phyloP scores from a whole-genome alignment of 2,888 invertebrate genomes.

The Rhingia rostrata region DNA sequence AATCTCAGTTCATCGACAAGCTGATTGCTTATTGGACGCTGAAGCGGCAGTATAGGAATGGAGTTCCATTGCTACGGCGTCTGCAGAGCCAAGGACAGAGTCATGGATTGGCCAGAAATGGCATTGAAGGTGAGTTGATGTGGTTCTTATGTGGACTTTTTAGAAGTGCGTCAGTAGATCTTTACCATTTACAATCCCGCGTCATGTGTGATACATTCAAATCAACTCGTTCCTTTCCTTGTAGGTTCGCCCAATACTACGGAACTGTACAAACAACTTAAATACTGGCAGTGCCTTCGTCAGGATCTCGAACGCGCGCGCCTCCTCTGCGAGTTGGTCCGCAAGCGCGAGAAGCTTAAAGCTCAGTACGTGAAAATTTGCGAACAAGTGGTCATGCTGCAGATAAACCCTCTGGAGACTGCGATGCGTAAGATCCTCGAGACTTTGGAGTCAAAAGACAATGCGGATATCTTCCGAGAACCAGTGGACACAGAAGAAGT shows the following conservation, averaged over 20 bases:
- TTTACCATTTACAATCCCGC: not conserved
- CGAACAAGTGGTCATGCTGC: constrained; percentile 91
- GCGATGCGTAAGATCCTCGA: constrained; percentile 91
- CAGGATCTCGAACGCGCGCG: constrained; percentile 96
- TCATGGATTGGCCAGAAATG: constrained; percentile 84
- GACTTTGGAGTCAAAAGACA: constrained; percentile 90
- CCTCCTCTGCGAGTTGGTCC: constrained; percentile 95
- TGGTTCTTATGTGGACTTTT: not conserved
- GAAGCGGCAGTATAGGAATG: constrained; percentile 96
- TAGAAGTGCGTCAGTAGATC: no score
- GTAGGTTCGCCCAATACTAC: constrained; percentile 86
- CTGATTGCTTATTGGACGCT: constrained; percentile 98
- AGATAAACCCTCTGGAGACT: constrained; percentile 92
- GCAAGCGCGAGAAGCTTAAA: constrained; percentile 97
- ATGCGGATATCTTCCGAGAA: constrained; percentile 94
- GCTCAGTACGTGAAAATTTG: constrained; percentile 91
- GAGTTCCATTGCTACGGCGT: constrained; percentile 95
- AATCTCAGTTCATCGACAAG: constrained; percentile 93
- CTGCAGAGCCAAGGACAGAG: constrained; percentile 87
- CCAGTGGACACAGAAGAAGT: constrained; percentile 95
- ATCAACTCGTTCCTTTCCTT: not conserved
- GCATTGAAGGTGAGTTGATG: constrained; percentile 84
- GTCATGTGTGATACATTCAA: not conserved
- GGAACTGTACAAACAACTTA: constrained; percentile 92
- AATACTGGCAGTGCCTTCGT: constrained; percentile 96